Evolutionary conservation across 2,888 invertebrate species (phyloP).

Genomic region (Theretra japonica): DNA sequence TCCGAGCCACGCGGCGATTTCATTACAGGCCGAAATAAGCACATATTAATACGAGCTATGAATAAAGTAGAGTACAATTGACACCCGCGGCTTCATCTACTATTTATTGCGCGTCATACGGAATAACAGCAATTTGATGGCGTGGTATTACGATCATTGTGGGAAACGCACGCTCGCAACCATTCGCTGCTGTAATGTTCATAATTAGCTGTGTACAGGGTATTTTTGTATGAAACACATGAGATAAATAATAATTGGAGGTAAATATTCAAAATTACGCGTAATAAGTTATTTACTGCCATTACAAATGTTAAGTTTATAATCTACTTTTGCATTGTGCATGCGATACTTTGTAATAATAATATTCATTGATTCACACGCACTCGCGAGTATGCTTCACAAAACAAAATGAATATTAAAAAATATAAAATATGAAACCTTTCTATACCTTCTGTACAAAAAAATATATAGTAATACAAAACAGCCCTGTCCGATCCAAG

Average conservation of each 20-base stretch:
- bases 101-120: slow-evolving; percentile 76
- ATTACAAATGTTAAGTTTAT: too few relatives aligned
- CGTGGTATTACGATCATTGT: slow-evolving; percentile 61
- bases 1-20: slow-evolving; percentile 77
- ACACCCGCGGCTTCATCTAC: slow-evolving; percentile 73
- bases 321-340: too few relatives aligned
- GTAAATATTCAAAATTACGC: slow-evolving; percentile 33
- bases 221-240: too few relatives aligned
- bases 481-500: too few relatives aligned
- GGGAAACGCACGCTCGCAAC: slow-evolving; percentile 56
- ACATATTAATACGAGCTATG: slow-evolving; percentile 72
- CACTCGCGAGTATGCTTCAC: too few relatives aligned
- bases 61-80: slow-evolving; percentile 68
- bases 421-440: too few relatives aligned
- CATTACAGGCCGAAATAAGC: slow-evolving; percentile 76
- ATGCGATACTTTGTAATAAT: too few relatives aligned
- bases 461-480: too few relatives aligned
- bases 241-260: slow-evolving; percentile 18
- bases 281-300: too few relatives aligned
- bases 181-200: slow-evolving; percentile 50
- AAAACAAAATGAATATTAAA: too few relatives aligned
- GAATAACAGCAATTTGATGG: slow-evolving; percentile 72
- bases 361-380: too few relatives aligned
- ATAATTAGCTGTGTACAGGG: slow-evolving; percentile 40
- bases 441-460: too few relatives aligned